phyloP scores from a whole-genome alignment of 2,113 vertebrate species.

The Struthio camelus region DNA sequence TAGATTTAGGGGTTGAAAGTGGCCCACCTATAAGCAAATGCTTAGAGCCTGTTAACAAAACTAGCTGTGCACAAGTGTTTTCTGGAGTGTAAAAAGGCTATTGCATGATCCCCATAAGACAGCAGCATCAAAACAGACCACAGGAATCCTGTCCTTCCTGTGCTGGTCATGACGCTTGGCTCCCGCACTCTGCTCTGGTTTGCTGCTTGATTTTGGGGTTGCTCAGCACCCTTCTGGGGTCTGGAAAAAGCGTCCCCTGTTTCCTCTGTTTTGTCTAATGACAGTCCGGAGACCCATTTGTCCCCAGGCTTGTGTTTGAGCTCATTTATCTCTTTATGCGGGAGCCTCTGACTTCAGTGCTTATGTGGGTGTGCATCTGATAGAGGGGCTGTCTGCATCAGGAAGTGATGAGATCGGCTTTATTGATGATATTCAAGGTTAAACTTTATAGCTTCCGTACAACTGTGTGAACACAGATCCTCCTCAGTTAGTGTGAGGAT shows the following conservation, averaged over 20 bases:
- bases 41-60: too few species aligned
- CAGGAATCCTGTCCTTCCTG: not conserved
- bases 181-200: not conserved
- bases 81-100: not conserved
- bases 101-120: not conserved
- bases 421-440: not conserved
- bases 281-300: not conserved
- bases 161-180: not conserved
- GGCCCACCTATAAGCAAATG: too few species aligned
- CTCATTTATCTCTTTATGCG: not conserved
- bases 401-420: not conserved
- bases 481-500: not conserved
- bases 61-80: not conserved
- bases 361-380: not conserved
- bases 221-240: not conserved
- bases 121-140: not conserved
- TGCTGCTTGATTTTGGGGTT: not conserved
- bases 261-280: not conserved
- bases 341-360: not conserved
- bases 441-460: not conserved
- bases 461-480: not conserved
- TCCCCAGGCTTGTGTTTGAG: not conserved
- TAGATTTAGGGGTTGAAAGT: too few species aligned
- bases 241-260: not conserved
- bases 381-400: not conserved